Evolutionary conservation across 2,888 invertebrate species (phyloP).

Genomic region (Chrysolina oricalcia): DNA sequence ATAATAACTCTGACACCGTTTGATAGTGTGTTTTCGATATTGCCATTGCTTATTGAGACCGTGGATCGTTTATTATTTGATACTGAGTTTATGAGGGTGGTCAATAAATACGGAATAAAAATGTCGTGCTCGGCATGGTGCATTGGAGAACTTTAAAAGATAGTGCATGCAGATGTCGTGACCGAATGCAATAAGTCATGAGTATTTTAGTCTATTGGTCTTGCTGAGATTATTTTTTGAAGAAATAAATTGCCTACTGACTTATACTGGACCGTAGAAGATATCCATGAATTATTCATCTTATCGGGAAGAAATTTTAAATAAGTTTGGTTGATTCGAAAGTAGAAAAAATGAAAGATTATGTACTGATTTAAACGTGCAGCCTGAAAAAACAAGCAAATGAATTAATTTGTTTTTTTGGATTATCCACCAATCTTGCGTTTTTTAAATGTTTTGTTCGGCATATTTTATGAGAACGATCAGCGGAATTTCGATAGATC

Average conservation of each 20-base stretch:
- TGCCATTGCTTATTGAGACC: neutral
- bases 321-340: no score
- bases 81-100: neutral
- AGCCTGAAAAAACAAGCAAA: no score
- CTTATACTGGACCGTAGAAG: neutral
- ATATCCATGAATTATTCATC: neutral
- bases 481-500: no score
- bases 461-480: no score
- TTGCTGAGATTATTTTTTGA: neutral
- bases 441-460: no score
- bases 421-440: no score
- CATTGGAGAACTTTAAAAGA: neutral
- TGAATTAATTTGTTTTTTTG: no score
- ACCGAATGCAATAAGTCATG: slow-evolving; percentile 11
- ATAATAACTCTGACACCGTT: slow-evolving; percentile 6
- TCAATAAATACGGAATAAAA: neutral
- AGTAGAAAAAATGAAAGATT: no score
- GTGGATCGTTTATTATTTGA: neutral
- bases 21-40: neutral
- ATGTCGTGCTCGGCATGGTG: neutral
- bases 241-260: neutral
- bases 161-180: neutral
- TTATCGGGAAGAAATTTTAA: no score
- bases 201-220: neutral
- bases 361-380: no score